Conservation (phyloP, 2,888 invertebrate species). For the Rhagonycha fulva region DNA sequence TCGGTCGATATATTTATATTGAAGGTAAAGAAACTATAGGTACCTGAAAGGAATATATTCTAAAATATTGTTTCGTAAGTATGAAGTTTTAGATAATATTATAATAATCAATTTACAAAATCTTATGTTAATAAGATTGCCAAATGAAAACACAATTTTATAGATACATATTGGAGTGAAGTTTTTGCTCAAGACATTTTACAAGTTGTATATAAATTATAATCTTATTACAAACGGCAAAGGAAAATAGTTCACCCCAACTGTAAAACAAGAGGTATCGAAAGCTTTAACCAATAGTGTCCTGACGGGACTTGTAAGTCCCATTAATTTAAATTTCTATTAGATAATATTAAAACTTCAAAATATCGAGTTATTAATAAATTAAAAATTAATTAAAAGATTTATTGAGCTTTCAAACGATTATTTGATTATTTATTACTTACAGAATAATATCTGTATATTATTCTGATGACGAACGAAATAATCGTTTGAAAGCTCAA, state of each 20-base stretch:
- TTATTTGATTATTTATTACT: too few species aligned
- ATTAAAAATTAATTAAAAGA: too few species aligned
- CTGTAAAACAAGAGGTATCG: background rate
- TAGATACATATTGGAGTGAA: too few species aligned
- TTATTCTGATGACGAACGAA: too few species aligned
- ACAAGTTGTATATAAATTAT: background rate
- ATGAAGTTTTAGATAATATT: background rate
- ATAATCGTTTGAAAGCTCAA: too few species aligned
- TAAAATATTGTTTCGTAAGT: background rate
- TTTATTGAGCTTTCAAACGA: too few species aligned
- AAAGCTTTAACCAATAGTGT: background rate
- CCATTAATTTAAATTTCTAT: too few species aligned
- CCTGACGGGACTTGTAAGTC: too few species aligned
- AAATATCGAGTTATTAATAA: too few species aligned
- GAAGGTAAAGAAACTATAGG: background rate
- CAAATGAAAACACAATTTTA: background rate
- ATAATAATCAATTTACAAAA: background rate
- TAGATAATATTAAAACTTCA: too few species aligned
- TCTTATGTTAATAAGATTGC: background rate
- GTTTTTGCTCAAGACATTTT: background rate
- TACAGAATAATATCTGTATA: too few species aligned
- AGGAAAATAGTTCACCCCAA: background rate
- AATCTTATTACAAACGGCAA: background rate
- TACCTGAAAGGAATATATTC: background rate
- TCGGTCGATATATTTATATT: background rate